These are phyloP conservation scores for Sarotherodon lohbergeri DNA, from an alignment of 2,113 vertebrate species.

Conservation along the genomic window DNA sequence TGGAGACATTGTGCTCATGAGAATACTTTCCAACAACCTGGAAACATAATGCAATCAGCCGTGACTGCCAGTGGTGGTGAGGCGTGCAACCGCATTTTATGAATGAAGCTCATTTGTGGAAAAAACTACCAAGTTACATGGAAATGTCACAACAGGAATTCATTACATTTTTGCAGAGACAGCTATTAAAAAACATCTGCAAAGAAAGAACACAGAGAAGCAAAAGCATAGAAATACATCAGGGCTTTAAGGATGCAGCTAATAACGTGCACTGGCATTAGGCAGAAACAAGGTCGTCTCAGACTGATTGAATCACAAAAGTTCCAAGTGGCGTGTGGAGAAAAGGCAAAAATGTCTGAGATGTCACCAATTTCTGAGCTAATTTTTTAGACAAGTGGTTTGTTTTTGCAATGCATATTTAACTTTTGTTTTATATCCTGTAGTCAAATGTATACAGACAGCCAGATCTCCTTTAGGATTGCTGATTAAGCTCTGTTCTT, in stretches of 20 bases:
- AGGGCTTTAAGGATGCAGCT: not conserved
- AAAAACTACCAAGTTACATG: not conserved
- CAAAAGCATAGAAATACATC: not conserved
- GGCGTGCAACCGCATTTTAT: not conserved
- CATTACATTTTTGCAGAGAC: not conserved
- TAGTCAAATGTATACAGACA: not conserved
- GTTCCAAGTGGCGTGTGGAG: not conserved
- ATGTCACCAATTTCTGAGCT: not conserved
- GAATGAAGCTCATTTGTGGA: not conserved
- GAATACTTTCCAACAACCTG: not conserved
- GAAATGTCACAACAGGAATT: not conserved
- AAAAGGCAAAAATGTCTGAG: not conserved
- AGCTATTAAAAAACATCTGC: not conserved
- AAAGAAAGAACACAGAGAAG: not conserved
- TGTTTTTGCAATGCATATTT: not conserved
- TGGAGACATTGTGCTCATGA: not conserved
- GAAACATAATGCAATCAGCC: not conserved
- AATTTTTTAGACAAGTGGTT: not conserved
- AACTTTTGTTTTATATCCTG: not conserved
- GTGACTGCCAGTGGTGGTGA: not conserved
- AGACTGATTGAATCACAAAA: not conserved
- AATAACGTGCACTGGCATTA: not conserved
- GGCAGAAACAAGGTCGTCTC: not conserved
- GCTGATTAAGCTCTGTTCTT: not conserved
- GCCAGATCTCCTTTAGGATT: not conserved